Base-by-base conservation (phyloP, 2,888 invertebrate species). In the Parnassius orleans region DNA sequence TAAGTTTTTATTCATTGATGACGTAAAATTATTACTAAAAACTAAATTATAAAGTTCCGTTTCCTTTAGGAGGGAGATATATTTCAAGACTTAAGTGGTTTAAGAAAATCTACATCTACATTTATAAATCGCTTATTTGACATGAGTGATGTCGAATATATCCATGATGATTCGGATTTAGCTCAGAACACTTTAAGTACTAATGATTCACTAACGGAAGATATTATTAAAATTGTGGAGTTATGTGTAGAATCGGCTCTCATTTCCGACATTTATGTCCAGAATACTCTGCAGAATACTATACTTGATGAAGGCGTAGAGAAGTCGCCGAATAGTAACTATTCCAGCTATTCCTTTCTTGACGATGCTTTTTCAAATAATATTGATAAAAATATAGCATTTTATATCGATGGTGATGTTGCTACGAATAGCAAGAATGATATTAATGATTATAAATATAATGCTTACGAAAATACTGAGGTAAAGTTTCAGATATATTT, bases 61-160 rank as follows among this genome's bases (percentile, higher is more conserved):
- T 42, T 55, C 24, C 73, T 80, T 72, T 67, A 82, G 81, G 72
- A 66, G 12, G 73, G 80, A 67, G 55, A 63, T 59, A 15, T 10
- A 3, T 19, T 52, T 56, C 61, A 72, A 69, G 64, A 61, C 9
- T 65, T 68, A 19, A 70, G 73, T 53, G 83, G 83, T 51, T 66
- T 81, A 46, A 75, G 67, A 2, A 81, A 84, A 64, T 86, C 84
- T 2, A 85, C 90, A 9, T 85, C 88, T 0, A 81, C 81, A 75
- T 83, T 85, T 61, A 86, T 90, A 54, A 86, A 83, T 64, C 75
- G 86, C 65, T 73, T 90, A 50, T 90, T 89, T 66, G 87, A 90
- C 57, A 86, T 88, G 84, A 89, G 87, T 65, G 86, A 87, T 48
- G 83, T 88, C 33, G 85, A 86, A 65, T 74, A 65, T 53, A 65